Evolutionary conservation across 2,888 invertebrate species (phyloP), one percentile per base, ranked within the genome.

Genomic region (Platycheirus rosarum): DNA sequence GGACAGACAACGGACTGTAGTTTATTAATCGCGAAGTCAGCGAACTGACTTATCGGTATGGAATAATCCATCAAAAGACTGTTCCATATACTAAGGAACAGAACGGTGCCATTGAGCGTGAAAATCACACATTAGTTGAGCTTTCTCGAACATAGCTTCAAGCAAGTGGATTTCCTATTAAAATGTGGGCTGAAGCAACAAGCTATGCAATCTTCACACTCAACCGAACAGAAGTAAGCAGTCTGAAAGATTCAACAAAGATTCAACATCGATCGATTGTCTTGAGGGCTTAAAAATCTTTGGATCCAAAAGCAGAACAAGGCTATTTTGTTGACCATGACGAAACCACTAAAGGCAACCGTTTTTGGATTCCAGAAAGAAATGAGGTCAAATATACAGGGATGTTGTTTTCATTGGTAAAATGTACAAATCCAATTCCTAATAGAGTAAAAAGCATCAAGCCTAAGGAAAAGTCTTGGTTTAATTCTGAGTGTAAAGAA

Each of bases 161-260:
- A 51, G 48, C 66, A 18, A 63, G 40, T 63, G 86, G 85, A 0
- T 16, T 87, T 3, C 26, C 63, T 2, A 75, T 78, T 23, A 78
- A 77, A 18, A 76, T 88, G 3, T 89, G 88, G 89, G 88, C 88
- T 11, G 89, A 90, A 85, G 89, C 89, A 0, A 86, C 88, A 0
- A 85, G 86, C 8, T 85, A 85, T 11, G 86, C 86, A 14, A 66
- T 46, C 8, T 85, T 77, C 55, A 48, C 86, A 18, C 76, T 85
- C 48, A 88, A 88, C 60, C 57, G 84, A 29, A 57, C 60, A 9
- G 51, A 46, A 4, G 18, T 26, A 1, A 49, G 29, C 8, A 23
- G 23, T 23, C 23, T 23, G 2, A 23, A 23, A 23, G 23, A 6
- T 23, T 23, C 2, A 44, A 48, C 48, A 23, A 23, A 23, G 23